Conservation (phyloP, 2,888 invertebrate species). For the Esperia sulphurella region DNA sequence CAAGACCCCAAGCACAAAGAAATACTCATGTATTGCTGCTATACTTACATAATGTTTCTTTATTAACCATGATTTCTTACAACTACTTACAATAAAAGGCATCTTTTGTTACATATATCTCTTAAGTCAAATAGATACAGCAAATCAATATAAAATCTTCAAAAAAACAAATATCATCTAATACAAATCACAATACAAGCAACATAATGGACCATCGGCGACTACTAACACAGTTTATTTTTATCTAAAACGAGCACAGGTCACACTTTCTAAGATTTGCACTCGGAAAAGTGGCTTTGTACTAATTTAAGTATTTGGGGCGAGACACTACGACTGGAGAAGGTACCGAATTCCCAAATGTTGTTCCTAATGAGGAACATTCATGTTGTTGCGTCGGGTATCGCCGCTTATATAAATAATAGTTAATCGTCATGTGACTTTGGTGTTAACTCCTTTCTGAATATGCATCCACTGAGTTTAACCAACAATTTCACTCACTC, state of each 20-base stretch:
- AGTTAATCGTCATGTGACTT: constrained; percentile 33
- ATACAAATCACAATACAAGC: constrained; percentile 62
- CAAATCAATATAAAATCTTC: constrained; percentile 55
- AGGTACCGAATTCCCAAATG: constrained; percentile 12
- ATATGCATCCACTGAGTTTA: constrained; percentile 7
- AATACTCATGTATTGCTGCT: constrained; percentile 49
- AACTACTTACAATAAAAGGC: constrained; percentile 76
- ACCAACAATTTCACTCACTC: constrained; percentile 2
- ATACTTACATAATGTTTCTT: constrained; percentile 59
- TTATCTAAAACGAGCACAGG: constrained; percentile 50
- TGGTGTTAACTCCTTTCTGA: constrained; percentile 39
- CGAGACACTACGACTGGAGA: constrained; percentile 41
- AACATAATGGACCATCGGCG: constrained; percentile 52
- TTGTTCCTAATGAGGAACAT: not conserved
- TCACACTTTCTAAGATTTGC: constrained; percentile 50
- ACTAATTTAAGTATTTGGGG: constrained; percentile 53
- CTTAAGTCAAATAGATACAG: constrained; percentile 52
- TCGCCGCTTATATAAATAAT: constrained; percentile 20
- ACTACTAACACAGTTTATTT: constrained; percentile 49
- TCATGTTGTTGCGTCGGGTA: constrained; percentile 16
- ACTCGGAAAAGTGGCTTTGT: constrained; percentile 63
- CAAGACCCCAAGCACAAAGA: constrained; percentile 47
- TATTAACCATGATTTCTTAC: constrained; percentile 53
- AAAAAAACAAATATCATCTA: constrained; percentile 52
- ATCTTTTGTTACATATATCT: constrained; percentile 63